Percentiles rank a stretch among this genome's conserved stretches.
Evolutionary conservation across 2,113 vertebrate species (phyloP).

Genomic region (Caranx ignobilis): DNA sequence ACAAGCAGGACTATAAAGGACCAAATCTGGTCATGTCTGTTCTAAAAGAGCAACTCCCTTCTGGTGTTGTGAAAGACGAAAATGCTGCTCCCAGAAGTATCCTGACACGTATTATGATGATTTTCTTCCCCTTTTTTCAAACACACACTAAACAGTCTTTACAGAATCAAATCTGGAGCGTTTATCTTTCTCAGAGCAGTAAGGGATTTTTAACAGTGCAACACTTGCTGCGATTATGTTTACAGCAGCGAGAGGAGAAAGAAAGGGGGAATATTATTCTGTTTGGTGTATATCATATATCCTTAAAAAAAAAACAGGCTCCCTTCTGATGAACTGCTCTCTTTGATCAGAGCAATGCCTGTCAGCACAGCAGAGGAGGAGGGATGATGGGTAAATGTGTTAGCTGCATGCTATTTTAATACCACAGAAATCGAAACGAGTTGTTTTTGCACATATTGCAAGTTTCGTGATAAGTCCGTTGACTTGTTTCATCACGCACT

Average conservation of each 20-base stretch:
- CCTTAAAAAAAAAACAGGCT: background rate
- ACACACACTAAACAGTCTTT: background rate
- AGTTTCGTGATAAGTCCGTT: background rate
- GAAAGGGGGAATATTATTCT: background rate
- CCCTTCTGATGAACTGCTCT: constrained; percentile 17
- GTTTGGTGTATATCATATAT: constrained; percentile 2
- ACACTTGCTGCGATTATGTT: background rate
- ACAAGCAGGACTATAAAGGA: background rate
- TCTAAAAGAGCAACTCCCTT: background rate
- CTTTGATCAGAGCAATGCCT: constrained; percentile 2
- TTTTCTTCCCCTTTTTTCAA: background rate
- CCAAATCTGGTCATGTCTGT: background rate
- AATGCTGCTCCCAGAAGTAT: constrained; percentile 1
- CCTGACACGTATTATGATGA: constrained; percentile 5
- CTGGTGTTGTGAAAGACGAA: background rate
- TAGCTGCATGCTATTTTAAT: background rate
- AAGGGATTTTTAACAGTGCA: background rate
- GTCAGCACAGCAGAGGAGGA: background rate
- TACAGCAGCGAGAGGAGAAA: constrained; percentile 6
- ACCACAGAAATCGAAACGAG: background rate
- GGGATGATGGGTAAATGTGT: background rate
- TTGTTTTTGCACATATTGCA: background rate
- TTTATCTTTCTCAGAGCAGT: background rate
- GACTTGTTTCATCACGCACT: constrained; percentile 25
- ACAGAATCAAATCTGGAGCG: background rate